Conservation (phyloP, 2,888 invertebrate genomes). For the Hipparchia semele region DNA sequence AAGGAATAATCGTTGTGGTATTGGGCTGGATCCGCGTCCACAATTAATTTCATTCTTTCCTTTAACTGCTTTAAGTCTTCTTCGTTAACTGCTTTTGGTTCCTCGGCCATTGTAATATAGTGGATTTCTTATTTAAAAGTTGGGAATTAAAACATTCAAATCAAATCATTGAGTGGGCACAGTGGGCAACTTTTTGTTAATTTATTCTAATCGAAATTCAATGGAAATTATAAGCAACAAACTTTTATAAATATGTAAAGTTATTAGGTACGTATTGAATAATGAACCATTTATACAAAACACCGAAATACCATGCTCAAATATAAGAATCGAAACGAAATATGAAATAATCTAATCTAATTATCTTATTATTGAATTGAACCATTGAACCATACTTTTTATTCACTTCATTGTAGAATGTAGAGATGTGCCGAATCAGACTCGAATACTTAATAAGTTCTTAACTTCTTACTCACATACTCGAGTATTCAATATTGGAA, state of each 20-base stretch:
- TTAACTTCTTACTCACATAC: too few species aligned
- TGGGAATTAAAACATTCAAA: not conserved
- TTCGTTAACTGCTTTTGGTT: slow-evolving; percentile 82
- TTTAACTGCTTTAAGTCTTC: slow-evolving; percentile 86
- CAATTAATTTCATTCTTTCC: slow-evolving; percentile 88
- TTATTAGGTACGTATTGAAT: too few species aligned
- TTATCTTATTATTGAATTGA: too few species aligned
- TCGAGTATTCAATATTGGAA: too few species aligned
- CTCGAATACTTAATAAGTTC: too few species aligned
- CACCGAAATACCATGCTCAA: too few species aligned
- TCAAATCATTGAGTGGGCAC: not conserved
- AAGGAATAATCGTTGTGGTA: slow-evolving; percentile 90
- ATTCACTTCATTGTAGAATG: too few species aligned
- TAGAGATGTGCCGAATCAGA: too few species aligned
- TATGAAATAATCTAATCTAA: too few species aligned
- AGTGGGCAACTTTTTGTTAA: not conserved
- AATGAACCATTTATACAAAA: too few species aligned
- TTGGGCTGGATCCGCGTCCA: slow-evolving; percentile 88
- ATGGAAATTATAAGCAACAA: not conserved
- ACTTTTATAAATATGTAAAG: not conserved
- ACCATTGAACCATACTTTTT: too few species aligned
- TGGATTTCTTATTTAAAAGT: not conserved
- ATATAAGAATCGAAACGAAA: too few species aligned
- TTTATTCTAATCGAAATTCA: not conserved
- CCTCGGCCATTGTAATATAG: slow-evolving; percentile 60